phyloP scores from a whole-genome alignment of 2,888 invertebrate species.

The Melikaiella ostensackeni region DNA sequence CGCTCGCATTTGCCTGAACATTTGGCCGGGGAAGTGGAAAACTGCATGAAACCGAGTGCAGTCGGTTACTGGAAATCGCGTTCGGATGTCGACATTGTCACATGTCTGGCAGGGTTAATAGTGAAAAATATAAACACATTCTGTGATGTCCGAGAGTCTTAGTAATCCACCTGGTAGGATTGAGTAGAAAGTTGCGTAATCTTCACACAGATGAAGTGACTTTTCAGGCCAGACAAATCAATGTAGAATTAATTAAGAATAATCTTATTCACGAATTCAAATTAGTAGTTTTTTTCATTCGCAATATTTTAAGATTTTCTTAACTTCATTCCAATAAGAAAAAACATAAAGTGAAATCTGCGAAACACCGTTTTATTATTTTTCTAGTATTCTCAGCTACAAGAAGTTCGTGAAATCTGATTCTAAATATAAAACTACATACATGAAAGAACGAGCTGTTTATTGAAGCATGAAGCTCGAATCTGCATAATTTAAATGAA shows the following conservation, averaged over 20 bases:
- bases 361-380: background rate
- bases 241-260: background rate
- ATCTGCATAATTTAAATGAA: constrained; percentile 11
- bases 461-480: constrained; percentile 31
- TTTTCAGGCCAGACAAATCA: background rate
- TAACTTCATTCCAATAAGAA: background rate
- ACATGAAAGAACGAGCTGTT: constrained; percentile 26
- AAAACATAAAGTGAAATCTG: background rate
- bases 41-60: too few relatives aligned
- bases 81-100: too few relatives aligned
- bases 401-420: constrained; percentile 10
- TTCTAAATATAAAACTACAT: constrained; percentile 25
- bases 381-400: background rate
- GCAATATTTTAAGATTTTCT: background rate
- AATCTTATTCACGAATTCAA: background rate
- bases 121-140: constrained; percentile 3
- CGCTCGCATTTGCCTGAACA: too few relatives aligned
- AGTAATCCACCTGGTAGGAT: constrained; percentile 2
- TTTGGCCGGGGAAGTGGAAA: too few relatives aligned
- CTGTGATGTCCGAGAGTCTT: background rate
- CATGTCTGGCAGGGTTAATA: constrained; percentile 5
- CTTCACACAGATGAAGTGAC: background rate
- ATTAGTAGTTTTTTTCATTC: background rate
- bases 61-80: too few relatives aligned
- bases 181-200: constrained; percentile 4